Evolutionary conservation across 2,113 vertebrate genomes (phyloP), one percentile per base, ranked within the genome.

Genomic region (Myotis davidii): DNA sequence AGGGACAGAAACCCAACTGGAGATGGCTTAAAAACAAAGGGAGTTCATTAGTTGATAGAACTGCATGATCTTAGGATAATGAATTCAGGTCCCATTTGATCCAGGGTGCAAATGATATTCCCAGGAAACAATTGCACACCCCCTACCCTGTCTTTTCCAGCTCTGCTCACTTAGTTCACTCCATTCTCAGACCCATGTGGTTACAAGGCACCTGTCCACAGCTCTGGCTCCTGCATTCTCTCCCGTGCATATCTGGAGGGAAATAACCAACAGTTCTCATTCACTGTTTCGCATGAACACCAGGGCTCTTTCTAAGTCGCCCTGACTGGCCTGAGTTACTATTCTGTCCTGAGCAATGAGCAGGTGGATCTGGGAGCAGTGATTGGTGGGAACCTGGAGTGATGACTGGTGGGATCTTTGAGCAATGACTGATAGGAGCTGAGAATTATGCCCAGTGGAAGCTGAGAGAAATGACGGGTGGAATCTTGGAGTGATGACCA

Each of bases 21-120:
- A 56, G 39, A 13, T 59, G 18, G 50, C 42, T 32, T 65, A 32
- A 69, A 56, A 70, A 81, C 83, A 70, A 61, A 70, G 72, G 70
- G n/a, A 39, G 67, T 16, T 77, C 14, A 3, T 29, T n/a, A 27
- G 9, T 48, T 52, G 65, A 9, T 39, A 20, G 29, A 85, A 34
- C 21, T 7, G 42, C 87, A 78, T 39, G 37, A 12, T 72, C 54
- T 45, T 16, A 4, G 34, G 52, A 14, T 10, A 54, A 56, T 4
- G 45, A 34, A n/a, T 50, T 85, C 83, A 56, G 78, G 61, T 37
- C 72, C 45, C 61, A 81, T 61, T 77, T 82, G 88, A 82, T 72
- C 64, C 72, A 48, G n/a, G 64, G 25, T 27, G 5, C 45, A 73
- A 12, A 34, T 3, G 29, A 9, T 21, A 34, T n/a, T 87, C 48